Percentiles rank a stretch among this genome's conserved stretches.
Conservation (phyloP, 2,888 invertebrate species). For the Ypsolopha sequella region DNA sequence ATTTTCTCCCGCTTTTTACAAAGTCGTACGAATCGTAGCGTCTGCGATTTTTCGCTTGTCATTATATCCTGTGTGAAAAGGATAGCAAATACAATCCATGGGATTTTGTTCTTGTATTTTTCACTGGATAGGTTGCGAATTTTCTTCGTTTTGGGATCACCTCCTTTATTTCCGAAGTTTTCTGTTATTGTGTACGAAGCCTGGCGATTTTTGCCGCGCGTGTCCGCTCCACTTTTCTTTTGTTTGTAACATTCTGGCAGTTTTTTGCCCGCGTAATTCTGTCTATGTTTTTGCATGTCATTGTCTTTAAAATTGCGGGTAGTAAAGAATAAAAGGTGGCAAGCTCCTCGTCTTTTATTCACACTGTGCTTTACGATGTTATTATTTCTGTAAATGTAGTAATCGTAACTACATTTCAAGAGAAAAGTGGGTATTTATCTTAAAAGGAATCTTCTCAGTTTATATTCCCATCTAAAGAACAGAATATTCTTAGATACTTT, state of each 20-base stretch:
- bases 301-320: slow-evolving; percentile 3
- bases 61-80: neutral
- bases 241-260: slow-evolving; percentile 6
- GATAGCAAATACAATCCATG: neutral
- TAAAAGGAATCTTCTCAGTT: too few species aligned
- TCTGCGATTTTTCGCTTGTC: neutral
- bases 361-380: neutral
- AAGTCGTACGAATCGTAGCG: slow-evolving; percentile 5
- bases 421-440: too few species aligned
- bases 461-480: too few species aligned
- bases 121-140: slow-evolving; percentile 1
- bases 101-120: neutral
- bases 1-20: slow-evolving; percentile 19
- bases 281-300: slow-evolving; percentile 6
- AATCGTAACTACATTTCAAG: too few species aligned
- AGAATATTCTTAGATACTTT: too few species aligned
- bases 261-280: slow-evolving; percentile 9
- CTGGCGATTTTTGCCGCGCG: slow-evolving; percentile 18
- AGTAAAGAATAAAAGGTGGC: slow-evolving; percentile 3
- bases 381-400: too few species aligned
- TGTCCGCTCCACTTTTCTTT: slow-evolving; percentile 37
- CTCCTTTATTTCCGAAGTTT: slow-evolving; percentile 10
- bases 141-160: slow-evolving; percentile 8
- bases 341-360: neutral
- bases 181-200: slow-evolving; percentile 8